Base-by-base conservation (phyloP, 2,113 vertebrate species). In the Eubucco bourcierii region DNA sequence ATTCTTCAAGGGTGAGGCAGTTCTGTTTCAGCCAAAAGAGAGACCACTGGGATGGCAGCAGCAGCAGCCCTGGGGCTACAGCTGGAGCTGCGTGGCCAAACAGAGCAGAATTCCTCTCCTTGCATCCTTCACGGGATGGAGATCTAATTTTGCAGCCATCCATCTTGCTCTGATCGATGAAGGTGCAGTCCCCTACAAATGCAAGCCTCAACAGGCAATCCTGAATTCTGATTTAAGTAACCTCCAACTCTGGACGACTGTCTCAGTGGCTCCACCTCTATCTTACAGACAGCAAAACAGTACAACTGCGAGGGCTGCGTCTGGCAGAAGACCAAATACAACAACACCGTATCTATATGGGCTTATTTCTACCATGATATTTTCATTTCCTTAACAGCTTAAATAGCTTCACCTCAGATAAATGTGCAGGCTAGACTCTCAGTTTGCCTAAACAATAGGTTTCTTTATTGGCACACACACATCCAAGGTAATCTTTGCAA, bases 181-280 rank as follows among this genome's bases (percentile, higher is more conserved):
- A 71, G 52, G 67, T 28, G 70, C 47, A 78, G 79, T 87, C 25
- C 80, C 16, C 17, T 70, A 77, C 3, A 18, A 58, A 53, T 58
- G 61, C 65, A 91, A 88, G 19, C 66, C 91, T 47, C 93, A 91
- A 90, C 74, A 92, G 86, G 78, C 88, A 87, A 66, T 33, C 28
- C 5, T 78, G n/a, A 81, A 59, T 65, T 76, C 65, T 87, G 73
- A 95, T 83, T 61, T 58, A 71, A 92, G 63, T 31, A 65, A 79
- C 87, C 80, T 89, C 72, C 81, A 83, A 5, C 25, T 64, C 75
- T 31, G 60, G 82, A 52, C 46, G 33, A 13, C 46, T 64, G 56
- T 50, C 50, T 79, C 59, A 50, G 55, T 52, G 72, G 33, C 50
- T 78, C 73, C 63, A 61, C 41, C 28, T 90, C 72, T 73, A 1